These are phyloP conservation scores for Sinonovacula constricta DNA, from an alignment of 1,140 invertebrate species.

Conservation along the genomic window DNA sequence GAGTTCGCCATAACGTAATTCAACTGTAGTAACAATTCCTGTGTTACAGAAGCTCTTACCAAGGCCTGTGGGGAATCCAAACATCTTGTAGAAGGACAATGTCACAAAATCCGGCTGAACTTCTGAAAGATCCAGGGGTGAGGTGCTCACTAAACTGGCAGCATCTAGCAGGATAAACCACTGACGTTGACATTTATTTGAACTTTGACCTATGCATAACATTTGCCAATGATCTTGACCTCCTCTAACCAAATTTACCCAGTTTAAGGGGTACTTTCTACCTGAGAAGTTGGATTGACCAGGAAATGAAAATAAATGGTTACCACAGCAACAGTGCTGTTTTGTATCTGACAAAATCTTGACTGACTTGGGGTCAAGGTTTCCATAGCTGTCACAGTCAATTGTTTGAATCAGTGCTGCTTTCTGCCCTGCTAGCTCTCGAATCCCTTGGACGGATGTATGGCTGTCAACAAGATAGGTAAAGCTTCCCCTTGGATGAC, in stretches of 20 bases:
- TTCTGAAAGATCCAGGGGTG: constrained; percentile 85
- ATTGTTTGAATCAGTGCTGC: constrained; percentile 65
- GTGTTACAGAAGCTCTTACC: too few relatives aligned
- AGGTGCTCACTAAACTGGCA: constrained; percentile 89
- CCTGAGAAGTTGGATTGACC: constrained; percentile 98
- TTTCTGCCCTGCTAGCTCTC: constrained; percentile 81
- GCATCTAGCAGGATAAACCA: constrained; percentile 94
- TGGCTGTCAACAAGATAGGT: constrained; percentile 94
- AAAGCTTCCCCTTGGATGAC: constrained; percentile 76
- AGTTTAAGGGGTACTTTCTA: constrained; percentile 89
- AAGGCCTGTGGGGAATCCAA: constrained; percentile 94
- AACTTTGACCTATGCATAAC: constrained; percentile 11
- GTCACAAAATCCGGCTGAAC: constrained; percentile 92
- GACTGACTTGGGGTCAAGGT: neutral
- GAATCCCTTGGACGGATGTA: constrained; percentile 95
- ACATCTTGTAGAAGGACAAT: constrained; percentile 98
- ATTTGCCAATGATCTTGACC: constrained; percentile 80
- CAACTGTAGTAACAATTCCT: too few relatives aligned
- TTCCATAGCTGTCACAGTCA: constrained; percentile 52
- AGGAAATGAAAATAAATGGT: constrained; percentile 90
- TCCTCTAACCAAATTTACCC: constrained; percentile 85
- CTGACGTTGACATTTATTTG: constrained; percentile 63
- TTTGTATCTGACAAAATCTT: constrained; percentile 22
- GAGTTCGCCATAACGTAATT: too few relatives aligned
- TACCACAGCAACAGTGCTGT: constrained; percentile 24